phyloP scores from a whole-genome alignment of 35 echinoderm and acorn worm species.

The Holothuria glaberrima region DNA sequence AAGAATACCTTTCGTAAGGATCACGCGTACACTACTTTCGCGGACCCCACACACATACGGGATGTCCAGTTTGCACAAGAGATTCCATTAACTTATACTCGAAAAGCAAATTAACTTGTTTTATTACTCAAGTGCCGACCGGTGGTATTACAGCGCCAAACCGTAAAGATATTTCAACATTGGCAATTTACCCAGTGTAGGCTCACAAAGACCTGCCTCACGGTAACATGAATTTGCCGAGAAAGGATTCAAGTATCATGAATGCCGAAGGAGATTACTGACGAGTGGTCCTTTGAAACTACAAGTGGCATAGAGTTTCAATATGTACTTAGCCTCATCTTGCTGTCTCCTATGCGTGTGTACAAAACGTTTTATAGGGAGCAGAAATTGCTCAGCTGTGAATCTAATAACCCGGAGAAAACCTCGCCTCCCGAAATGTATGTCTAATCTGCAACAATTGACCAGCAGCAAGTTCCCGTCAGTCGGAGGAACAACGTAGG shows the following conservation, averaged over 20 bases:
- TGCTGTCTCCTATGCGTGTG: conserved; percentile 2
- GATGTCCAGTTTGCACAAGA: no score
- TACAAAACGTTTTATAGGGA: conserved; percentile 25
- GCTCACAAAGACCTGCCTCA: not conserved
- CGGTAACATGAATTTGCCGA: not conserved
- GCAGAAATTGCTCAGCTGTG: conserved; percentile 25
- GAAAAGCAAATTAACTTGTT: conserved; percentile 39
- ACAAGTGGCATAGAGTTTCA: conserved; percentile 3
- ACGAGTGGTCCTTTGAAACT: conserved; percentile 3
- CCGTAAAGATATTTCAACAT: conserved; percentile 34
- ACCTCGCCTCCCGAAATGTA: no score
- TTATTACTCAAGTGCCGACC: conserved; percentile 38
- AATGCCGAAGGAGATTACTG: conserved; percentile 35
- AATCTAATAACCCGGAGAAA: not conserved
- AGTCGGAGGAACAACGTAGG: no score
- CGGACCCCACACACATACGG: no score
- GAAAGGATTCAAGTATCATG: conserved; percentile 18
- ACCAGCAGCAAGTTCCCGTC: no score
- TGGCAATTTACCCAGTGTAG: conserved; percentile 3
- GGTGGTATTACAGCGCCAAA: conserved; percentile 37
- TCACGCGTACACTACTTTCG: no score
- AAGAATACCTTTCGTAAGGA: no score
- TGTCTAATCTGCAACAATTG: no score
- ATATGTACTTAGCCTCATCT: conserved; percentile 13
- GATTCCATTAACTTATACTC: conserved; percentile 29